phyloP scores from a whole-genome alignment of 2,113 vertebrate species.

The Cynocephalus volans region DNA sequence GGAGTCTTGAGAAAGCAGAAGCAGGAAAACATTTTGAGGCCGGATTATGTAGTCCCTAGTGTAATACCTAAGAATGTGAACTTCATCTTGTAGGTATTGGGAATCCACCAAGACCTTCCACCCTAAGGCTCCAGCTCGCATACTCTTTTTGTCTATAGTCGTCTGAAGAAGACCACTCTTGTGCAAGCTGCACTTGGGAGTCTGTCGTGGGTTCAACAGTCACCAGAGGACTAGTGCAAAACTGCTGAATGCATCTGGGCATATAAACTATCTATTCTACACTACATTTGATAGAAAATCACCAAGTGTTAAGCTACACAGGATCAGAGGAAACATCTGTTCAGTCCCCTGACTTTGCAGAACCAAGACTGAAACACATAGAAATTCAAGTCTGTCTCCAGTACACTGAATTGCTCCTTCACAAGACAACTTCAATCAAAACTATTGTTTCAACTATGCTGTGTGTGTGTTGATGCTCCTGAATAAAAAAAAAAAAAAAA shows the following conservation, averaged over 20 bases:
- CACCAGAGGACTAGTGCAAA: not conserved
- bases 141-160: not conserved
- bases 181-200: not conserved
- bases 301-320: not conserved
- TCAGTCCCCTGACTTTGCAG: not conserved
- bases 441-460: not conserved
- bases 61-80: not conserved
- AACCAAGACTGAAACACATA: not conserved
- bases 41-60: not conserved
- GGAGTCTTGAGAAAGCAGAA: not conserved
- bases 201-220: not conserved
- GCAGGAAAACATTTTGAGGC: fast-evolving
- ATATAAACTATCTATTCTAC: not conserved
- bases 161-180: not conserved
- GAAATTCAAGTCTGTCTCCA: not conserved
- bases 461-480: not conserved
- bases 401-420: not conserved
- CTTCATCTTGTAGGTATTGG: not conserved
- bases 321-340: not conserved
- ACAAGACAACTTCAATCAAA: not conserved
- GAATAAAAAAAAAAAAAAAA: not conserved
- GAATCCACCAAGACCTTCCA: not conserved
- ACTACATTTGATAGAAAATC: not conserved
- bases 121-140: not conserved
- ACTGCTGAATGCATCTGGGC: not conserved